Percentiles rank a stretch among this genome's conserved stretches.
These are phyloP conservation scores for Dolichoris vasculosae DNA, from an alignment of 1,140 invertebrate genomes.

Conservation along the genomic window DNA sequence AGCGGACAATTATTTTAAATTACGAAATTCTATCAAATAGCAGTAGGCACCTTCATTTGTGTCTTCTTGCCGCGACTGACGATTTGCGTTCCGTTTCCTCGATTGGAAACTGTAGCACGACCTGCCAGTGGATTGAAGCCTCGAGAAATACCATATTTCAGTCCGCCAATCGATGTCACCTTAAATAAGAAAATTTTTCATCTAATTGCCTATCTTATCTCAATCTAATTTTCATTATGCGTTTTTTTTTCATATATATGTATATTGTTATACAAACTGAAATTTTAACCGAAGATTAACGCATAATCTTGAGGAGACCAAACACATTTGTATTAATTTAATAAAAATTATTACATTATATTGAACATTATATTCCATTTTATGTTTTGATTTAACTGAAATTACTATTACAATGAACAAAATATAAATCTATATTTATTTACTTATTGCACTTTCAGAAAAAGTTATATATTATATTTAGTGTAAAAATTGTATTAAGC, in stretches of 20 bases:
- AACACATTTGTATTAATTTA: background rate
- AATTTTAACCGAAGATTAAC: too few species aligned
- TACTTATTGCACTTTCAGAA: too few species aligned
- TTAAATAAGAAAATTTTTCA: conserved; percentile 57
- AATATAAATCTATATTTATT: background rate
- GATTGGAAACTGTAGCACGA: conserved; percentile 67
- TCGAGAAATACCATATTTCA: conserved; percentile 67
- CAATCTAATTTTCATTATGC: background rate
- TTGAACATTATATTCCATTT: background rate
- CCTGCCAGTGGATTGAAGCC: conserved; percentile 63
- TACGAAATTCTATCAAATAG: conserved; percentile 49
- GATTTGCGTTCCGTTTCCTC: conserved; percentile 60
- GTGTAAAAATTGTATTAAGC: too few species aligned
- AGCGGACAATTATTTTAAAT: conserved; percentile 35
- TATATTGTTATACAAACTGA: background rate
- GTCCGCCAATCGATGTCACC: conserved; percentile 71
- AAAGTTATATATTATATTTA: too few species aligned
- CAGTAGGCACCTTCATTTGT: conserved; percentile 69
- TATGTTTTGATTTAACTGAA: background rate
- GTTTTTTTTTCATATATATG: background rate
- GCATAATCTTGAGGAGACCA: too few species aligned
- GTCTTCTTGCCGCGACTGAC: conserved; percentile 69
- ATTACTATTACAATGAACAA: background rate
- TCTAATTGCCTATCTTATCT: background rate
- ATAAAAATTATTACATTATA: background rate